These are phyloP conservation scores for Pomacea canaliculata DNA, from an alignment of 2,888 invertebrate species.

Conservation along the genomic window DNA sequence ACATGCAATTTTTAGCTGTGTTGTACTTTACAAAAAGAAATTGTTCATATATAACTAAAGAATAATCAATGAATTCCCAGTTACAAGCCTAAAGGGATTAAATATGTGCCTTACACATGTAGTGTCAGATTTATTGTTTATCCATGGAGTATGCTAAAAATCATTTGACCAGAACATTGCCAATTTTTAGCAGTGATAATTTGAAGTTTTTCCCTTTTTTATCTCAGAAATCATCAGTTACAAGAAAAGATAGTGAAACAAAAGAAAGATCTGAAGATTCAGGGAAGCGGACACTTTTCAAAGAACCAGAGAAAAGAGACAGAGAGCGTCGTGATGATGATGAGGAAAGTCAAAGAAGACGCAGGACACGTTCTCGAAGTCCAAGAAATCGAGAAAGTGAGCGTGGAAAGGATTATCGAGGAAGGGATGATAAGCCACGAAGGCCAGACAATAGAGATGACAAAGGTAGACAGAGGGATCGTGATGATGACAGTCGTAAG, in stretches of 20 bases:
- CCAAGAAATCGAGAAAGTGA: slow-evolving; percentile 20
- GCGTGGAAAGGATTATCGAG: slow-evolving; percentile 14
- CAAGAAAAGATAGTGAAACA: slow-evolving; percentile 6
- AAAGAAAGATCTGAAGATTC: slow-evolving; percentile 1
- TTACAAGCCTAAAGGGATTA: no score
- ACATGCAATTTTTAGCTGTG: no score
- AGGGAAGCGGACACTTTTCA: neutral
- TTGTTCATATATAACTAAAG: no score
- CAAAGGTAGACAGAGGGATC: slow-evolving; percentile 15
- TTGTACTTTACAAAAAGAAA: no score
- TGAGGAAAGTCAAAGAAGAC: neutral
- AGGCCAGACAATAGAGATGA: slow-evolving; percentile 8
- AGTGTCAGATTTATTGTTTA: no score
- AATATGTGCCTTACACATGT: no score
- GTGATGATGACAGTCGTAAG: neutral
- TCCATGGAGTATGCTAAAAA: no score
- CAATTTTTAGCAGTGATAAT: no score
- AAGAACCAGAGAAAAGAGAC: neutral
- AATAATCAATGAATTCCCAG: no score
- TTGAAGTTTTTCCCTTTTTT: no score
- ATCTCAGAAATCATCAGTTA: no score
- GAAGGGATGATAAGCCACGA: slow-evolving; percentile 13
- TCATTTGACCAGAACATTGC: no score
- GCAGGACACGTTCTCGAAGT: slow-evolving; percentile 8
- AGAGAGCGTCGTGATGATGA: slow-evolving; percentile 4